Evolutionary conservation across 2,113 vertebrate genomes (phyloP).

Genomic region (Clarias gariepinus): DNA sequence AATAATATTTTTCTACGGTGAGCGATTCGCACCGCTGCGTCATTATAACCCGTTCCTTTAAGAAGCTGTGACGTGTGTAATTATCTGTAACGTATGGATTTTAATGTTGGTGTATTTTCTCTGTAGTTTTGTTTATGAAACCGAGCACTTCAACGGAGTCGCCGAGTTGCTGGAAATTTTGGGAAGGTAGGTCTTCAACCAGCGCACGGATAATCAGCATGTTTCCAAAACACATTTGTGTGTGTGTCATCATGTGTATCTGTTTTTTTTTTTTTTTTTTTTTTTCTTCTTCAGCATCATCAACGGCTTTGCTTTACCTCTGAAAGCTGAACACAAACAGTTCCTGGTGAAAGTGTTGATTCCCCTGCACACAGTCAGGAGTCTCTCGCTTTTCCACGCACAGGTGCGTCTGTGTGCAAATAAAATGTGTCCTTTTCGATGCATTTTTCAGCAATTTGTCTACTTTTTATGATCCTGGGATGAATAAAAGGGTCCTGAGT

Average conservation of each 20-base stretch:
- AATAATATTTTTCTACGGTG: constrained; percentile 99
- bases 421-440: no score
- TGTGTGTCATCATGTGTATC: not conserved
- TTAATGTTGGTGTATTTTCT: not conserved
- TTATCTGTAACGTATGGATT: not conserved
- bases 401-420: constrained; percentile 80
- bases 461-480: no score
- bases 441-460: no score
- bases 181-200: constrained; percentile 85
- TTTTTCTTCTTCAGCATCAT: constrained; percentile 83
- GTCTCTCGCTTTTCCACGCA: constrained; percentile 98
- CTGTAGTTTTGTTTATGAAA: constrained; percentile 99
- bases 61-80: not conserved
- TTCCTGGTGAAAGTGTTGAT: constrained; percentile 99
- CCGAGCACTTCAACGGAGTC: constrained; percentile 99
- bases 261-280: not conserved
- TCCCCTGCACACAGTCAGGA: constrained; percentile 96
- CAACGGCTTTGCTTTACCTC: constrained; percentile 98
- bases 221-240: not conserved
- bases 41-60: not conserved
- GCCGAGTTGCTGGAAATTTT: constrained; percentile 99
- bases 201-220: not conserved
- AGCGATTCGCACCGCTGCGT: constrained; percentile 56
- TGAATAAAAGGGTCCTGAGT: no score
- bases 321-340: constrained; percentile 99